A percentile compares a stretch with the other conserved stretches of the same genome.
phyloP scores from a whole-genome alignment of 2,797 vertebrate species.

The Thaleichthys pacificus region DNA sequence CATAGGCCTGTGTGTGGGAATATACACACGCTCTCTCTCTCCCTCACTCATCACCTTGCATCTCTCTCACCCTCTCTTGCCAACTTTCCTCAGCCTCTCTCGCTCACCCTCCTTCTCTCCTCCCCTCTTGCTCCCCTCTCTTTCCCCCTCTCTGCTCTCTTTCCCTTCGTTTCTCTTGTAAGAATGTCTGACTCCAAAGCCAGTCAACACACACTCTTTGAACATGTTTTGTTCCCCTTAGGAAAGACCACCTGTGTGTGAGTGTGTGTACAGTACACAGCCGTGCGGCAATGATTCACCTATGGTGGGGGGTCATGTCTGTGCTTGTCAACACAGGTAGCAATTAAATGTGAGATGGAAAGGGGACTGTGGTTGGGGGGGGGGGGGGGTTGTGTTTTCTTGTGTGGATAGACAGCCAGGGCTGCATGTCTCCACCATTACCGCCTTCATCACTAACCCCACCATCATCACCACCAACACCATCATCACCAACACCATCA shows the following conservation, averaged over 20 bases:
- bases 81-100: not conserved
- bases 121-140: not conserved
- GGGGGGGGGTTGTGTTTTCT: not conserved
- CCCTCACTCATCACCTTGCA: no score
- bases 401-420: no score
- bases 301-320: constrained; percentile 28
- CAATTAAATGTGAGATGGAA: constrained; percentile 44
- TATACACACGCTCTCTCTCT: no score
- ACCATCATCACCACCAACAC: no score
- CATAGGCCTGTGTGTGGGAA: no score
- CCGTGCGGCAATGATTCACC: constrained; percentile 9
- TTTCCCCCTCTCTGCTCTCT: not conserved
- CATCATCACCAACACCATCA: no score
- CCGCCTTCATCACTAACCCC: no score
- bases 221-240: constrained; percentile 20
- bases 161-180: no score
- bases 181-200: constrained; percentile 4
- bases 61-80: constrained; percentile 4
- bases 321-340: constrained; percentile 51
- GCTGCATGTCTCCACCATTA: no score
- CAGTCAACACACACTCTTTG: constrained; percentile 36
- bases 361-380: constrained; percentile 12
- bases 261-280: constrained; percentile 1
- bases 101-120: not conserved
- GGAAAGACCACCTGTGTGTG: constrained; percentile 21